Base-by-base conservation (phyloP, 1,140 invertebrate species). In the Sycophila sp. region DNA sequence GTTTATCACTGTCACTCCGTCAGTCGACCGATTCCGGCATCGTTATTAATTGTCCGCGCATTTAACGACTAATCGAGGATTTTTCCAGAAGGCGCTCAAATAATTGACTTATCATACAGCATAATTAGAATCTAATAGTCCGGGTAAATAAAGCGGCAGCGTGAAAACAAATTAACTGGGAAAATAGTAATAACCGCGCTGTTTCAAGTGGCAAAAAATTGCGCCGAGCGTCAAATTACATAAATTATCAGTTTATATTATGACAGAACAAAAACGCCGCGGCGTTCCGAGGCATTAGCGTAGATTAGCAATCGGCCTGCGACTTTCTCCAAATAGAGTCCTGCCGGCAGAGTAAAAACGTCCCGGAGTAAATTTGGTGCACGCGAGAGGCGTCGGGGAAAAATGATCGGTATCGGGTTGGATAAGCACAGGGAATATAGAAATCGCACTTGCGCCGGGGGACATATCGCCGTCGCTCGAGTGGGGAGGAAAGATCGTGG, bases 401-500 rank as follows among this genome's bases (percentile, higher is more conserved):
- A 28, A 28, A 30, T 47, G 51, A 55, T 55, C 51, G 51, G 26
- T 55, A 55, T 55, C 51, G 22, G 30, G n/a, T 19, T 28, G 22
- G 17, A 56, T 56, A 56, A 2, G 22, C 53, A 19, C 30, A 36
- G 53, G 51, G 15, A 30, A 30, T 28, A 22, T 47, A 53, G 28
- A 53, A 28, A 53, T 53, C 51, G n/a, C n/a, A n/a, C n/a, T n/a
- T n/a, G n/a, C n/a, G 51, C 24, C 26, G 24, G 6, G 5, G n/a
- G 26, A 10, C 51, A 4, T 30, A 26, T 8, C 15, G 5, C 22
- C 22, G 19, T 51, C 19, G 24, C n/a, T 15, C 15, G 24, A 53
- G 28, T 53, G n/a, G 64, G 56, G 72, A 67, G 64, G 71, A 72
- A 74, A 75, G 71, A 76, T 77, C 74, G 76, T 75, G 74, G 71